Base-by-base conservation (phyloP, 1,140 invertebrate species). In the Colletes gigas region DNA sequence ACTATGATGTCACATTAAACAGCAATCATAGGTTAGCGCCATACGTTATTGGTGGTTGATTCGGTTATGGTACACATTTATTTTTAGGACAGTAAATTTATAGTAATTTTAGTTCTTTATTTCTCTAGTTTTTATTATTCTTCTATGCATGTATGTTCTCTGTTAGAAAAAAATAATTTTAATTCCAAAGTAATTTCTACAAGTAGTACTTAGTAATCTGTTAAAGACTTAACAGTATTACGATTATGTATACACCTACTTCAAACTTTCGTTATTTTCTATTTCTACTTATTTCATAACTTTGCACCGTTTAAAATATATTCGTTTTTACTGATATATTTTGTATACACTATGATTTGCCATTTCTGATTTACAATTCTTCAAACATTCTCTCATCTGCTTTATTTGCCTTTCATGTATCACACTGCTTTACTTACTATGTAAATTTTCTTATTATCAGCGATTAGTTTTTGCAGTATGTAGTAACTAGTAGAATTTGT, bases 21-120 rank as follows among this genome's bases (percentile, higher is more conserved):
- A 93, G 93, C 93, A 86, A 91, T 93, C 90, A 93, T 93, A 93
- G 93, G 93, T 93, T 93, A 93, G 93, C 92, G 91, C 83, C 86
- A 92, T 88, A 90, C 85, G 90, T 91, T 92, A 89, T 85, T 88
- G 79, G 84, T 87, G 88, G 85, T 86, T 90, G 88, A 88, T 90
- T 90, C 88, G 88, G 89, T 91, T 92, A 88, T 90, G 90, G 88
- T 92, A 90, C 86, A 90, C 86, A 72, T 85, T 88, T 88, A 85
- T 74, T 73, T 82, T 83, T 84, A 85, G 82, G 79, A 59, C 39
- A 60, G 84, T 69, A 81, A 76, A 67, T 69, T 73, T 68, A 39
- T 79, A 83, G 68, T 82, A 75, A 60, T 71, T 66, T 79, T 85
- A 69, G 66, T 72, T 55, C 57, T 78, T 87, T 57, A 67, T 55